A percentile compares a stretch with the other conserved stretches of the same genome.
Conservation (phyloP, 1,140 invertebrate species). For the Orius insidiosus region DNA sequence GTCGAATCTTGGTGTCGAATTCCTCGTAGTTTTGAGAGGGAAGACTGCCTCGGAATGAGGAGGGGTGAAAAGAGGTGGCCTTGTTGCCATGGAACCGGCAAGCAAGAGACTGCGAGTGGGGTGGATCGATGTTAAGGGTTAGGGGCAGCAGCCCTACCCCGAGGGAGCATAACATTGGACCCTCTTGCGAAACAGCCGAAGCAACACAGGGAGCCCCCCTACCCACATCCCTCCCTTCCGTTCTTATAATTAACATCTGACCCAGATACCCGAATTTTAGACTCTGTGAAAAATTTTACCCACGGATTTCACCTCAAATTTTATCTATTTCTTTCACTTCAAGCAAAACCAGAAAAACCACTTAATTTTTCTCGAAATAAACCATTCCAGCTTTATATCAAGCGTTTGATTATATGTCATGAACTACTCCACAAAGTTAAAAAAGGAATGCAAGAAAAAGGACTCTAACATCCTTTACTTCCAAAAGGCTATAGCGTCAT, state of each 20-base stretch:
- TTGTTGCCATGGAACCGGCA: slow-evolving; percentile 1
- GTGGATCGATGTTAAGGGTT: background rate
- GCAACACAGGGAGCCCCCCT: background rate
- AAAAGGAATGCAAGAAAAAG: no score
- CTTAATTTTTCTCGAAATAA: no score
- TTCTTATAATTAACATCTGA: background rate
- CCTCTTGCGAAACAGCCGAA: slow-evolving; percentile 8
- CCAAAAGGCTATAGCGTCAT: no score
- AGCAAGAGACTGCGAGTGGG: slow-evolving; percentile 1
- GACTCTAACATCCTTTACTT: no score
- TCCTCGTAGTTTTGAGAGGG: background rate
- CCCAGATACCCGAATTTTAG: background rate
- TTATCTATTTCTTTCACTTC: no score
- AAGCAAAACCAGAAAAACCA: no score
- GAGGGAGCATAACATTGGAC: slow-evolving; percentile 6
- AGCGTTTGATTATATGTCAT: no score
- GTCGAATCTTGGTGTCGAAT: no score
- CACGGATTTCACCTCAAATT: no score
- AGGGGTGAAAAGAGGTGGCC: slow-evolving; percentile 4
- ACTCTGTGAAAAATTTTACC: no score
- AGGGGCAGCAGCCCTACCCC: slow-evolving; percentile 1
- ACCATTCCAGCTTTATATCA: no score
- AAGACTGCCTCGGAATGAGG: background rate
- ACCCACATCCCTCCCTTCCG: background rate
- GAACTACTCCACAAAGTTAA: no score